phyloP scores from a whole-genome alignment of 1,140 invertebrate species.

The Protaetia brevitarsis region DNA sequence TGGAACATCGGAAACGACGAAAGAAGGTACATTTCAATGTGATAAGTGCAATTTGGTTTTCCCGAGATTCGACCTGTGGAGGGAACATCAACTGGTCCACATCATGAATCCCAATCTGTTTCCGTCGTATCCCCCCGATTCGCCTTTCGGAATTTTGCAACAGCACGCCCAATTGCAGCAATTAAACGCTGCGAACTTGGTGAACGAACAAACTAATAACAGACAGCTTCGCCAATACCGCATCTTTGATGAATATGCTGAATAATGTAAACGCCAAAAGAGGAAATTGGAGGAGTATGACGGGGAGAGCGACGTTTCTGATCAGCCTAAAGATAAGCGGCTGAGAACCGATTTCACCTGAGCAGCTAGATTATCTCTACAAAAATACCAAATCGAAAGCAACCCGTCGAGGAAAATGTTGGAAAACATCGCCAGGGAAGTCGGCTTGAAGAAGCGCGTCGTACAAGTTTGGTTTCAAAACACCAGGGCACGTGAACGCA shows the following conservation, averaged over 20 bases:
- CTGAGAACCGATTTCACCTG: constrained; percentile 93
- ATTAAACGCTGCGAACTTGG: constrained; percentile 57
- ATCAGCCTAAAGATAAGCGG: constrained; percentile 88
- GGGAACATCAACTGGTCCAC: constrained; percentile 93
- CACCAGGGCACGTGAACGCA: constrained; percentile 82
- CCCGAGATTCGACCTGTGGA: constrained; percentile 83
- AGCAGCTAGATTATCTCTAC: constrained; percentile 95
- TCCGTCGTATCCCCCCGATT: constrained; percentile 77
- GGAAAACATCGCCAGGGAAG: constrained; percentile 92
- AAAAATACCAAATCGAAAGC: constrained; percentile 96
- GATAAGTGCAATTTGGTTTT: constrained; percentile 94
- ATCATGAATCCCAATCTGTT: constrained; percentile 93
- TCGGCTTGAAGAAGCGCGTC: constrained; percentile 93
- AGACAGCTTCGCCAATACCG: constrained; percentile 50
- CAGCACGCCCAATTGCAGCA: constrained; percentile 76
- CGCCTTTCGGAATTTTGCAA: constrained; percentile 91
- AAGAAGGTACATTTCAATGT: constrained; percentile 82
- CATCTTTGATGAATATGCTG: constrained; percentile 67
- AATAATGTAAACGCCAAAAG: constrained; percentile 64
- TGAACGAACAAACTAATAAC: constrained; percentile 52
- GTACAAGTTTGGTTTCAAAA: constrained; percentile 97
- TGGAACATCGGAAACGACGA: constrained; percentile 51
- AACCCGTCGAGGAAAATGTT: constrained; percentile 97
- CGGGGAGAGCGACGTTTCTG: constrained; percentile 64
- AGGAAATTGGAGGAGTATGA: constrained; percentile 75